Evolutionary conservation across 2,113 vertebrate genomes (phyloP), one percentile per base, ranked within the genome.

Genomic region (Rynchops niger): DNA sequence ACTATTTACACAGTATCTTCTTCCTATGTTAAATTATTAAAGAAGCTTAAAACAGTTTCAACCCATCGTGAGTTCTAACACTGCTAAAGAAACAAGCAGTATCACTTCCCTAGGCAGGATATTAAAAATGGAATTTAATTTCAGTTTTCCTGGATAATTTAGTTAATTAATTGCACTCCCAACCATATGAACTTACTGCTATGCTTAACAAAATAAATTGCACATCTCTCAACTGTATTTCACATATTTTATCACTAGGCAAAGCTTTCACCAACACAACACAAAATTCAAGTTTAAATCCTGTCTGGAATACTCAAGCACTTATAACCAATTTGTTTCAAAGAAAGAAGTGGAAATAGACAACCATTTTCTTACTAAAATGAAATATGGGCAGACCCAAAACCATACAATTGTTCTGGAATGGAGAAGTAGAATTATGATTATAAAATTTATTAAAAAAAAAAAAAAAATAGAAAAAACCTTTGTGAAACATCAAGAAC

Each of bases 51-150:
- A 85, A 78, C 10, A 43, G 49, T 90, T 83, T 77, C 81, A 94
- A 67, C 10, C 18, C 40, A 84, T 74, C 2, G 1, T 58, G 55
- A 55, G 73, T 52, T 95, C 80, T 58, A 50, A 77, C 49, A 67
- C 20, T 74, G 59, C 45, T 89, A 69, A 86, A 90, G 30, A 53
- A 82, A 81, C 5, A 34, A 93, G 82, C 58, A 78, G 5, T 38
- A 86, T 45, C 45, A 83, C 32, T 86, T 80, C 45, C 43, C 36
- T 43, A 69, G 65, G 55, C 73, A 91, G 38, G 94, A 65, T 67
- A 88, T 23, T 90, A 83, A 90, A 93, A 91, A 86, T 38, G 5
- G 72, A 86, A 89, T 82, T 95, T 88, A 65, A 82, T 95, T 93
- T 87, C 40, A 19, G 13, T 69, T 95, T 95, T 88, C 47, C 43